These are phyloP conservation scores for Eira barbara DNA, from an alignment of 2,113 vertebrate species.

Conservation along the genomic window DNA sequence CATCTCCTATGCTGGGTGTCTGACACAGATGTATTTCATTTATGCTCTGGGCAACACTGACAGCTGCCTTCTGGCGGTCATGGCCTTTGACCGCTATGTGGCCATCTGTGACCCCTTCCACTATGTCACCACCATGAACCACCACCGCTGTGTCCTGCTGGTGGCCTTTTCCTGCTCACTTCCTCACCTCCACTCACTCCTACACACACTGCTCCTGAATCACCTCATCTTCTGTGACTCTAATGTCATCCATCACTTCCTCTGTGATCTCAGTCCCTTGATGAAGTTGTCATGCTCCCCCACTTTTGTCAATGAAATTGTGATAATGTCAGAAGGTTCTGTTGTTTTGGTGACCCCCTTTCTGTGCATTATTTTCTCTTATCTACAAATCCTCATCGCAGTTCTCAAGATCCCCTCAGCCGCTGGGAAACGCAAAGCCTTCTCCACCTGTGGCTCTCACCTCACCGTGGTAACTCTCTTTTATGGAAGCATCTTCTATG, in stretches of 20 bases:
- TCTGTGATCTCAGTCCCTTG: conserved; percentile 66
- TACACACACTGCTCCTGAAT: conserved; percentile 48
- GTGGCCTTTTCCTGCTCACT: conserved; percentile 38
- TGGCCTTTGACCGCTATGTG: conserved; percentile 64
- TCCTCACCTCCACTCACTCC: conserved; percentile 45
- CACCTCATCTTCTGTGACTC: conserved; percentile 51
- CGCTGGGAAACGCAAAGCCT: conserved; percentile 57
- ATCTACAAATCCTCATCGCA: background rate
- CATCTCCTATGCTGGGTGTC: conserved; percentile 61
- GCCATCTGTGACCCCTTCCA: conserved; percentile 59
- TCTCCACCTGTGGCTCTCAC: conserved; percentile 65
- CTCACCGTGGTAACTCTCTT: conserved; percentile 37
- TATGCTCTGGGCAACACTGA: conserved; percentile 43
- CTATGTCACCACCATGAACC: conserved; percentile 48
- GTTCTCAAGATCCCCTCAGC: conserved; percentile 58
- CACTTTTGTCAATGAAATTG: conserved; percentile 34
- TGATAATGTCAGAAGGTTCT: conserved; percentile 33
- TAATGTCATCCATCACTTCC: conserved; percentile 57
- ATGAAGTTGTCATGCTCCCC: conserved; percentile 66
- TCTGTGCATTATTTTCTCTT: conserved; percentile 51
- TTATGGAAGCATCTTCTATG: conserved; percentile 67
- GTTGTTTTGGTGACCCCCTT: conserved; percentile 56
- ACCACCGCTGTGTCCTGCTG: background rate
- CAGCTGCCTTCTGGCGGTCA: conserved; percentile 52
- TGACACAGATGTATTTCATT: conserved; percentile 67